Evolutionary conservation across 2,888 invertebrate species (phyloP), one percentile per base, ranked within the genome.

Genomic region (Cylindroiulus punctatus): DNA sequence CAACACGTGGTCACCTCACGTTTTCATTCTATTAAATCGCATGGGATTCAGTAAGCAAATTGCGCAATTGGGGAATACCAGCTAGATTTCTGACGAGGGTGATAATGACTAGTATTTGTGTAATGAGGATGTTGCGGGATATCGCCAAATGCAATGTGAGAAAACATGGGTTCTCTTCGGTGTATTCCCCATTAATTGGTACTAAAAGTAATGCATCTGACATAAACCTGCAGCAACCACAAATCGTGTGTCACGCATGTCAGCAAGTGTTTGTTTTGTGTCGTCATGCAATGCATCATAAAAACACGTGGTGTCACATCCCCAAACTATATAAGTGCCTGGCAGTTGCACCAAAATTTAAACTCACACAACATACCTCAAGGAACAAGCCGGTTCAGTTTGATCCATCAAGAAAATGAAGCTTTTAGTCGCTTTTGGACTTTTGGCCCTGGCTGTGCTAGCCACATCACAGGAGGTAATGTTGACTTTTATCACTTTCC

Each of bases 381-480:
- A n/a, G 57, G 3, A 57, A 57, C 57, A 4, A 22, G 7, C 22
- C 22, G 57, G 22, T 57, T 22, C n/a, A 44, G 44, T 57, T n/a
- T 57, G 7, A 57, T 57, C n/a, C 4, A 57, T 57, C 4, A 57
- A 57, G 5, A 57, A 57, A 57, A 57, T 57, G 57, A 57, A 57
- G 22, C 22, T 57, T 57, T 22, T 57, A 8, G 5, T 57, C 3
- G 57, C 7, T n/a, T n/a, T 22, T 57, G 57, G 22, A 22, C n/a
- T 57, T 57, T 4, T 57, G 19, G 22, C 5, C 5, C 8, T 57
- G 57, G n/a, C 22, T 22, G 57, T 22, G n/a, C 7, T 57, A 22
- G 57, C 5, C n/a, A 57, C 8, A n/a, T 57, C 57, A 57, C 57
- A 57, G 22, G 57, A 57, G 57, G 57, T 57, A 57, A 57, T 57